Base-by-base conservation (phyloP, 2,888 invertebrate genomes). In the Tachina fera region DNA sequence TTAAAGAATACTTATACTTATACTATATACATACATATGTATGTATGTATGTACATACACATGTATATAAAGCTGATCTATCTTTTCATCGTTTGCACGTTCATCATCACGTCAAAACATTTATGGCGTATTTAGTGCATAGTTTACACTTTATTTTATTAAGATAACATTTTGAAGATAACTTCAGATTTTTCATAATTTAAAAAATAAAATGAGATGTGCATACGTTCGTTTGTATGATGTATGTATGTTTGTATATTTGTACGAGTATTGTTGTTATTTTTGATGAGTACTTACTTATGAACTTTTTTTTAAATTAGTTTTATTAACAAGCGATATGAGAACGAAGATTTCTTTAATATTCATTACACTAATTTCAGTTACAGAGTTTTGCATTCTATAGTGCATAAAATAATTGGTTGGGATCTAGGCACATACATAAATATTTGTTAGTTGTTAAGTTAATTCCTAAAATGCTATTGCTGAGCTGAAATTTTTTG, bases 51-150 rank as follows among this genome's bases (percentile, higher is more conserved):
- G 0, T 31, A 31, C 1, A 6, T 31, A 58, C 10, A 45, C 51
- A 31, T 6, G 1, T 31, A 51, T 45, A 53, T 51, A 5, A 51
- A 61, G 60, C 71, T 76, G 75, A 60, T 81, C 68, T 84, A 70
- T 82, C 77, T 74, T 16, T 11, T 51, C 74, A 82, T 85, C 82
- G 31, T 74, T 58, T 58, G 61, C 63, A 85, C 82, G 82, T 82
- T 78, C 78, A 74, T 81, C 77, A 68, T 67, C 49, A 53, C 53
- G 71, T 67, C 75, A 87, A 74, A 79, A 56, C 79, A 74, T 79
- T 84, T 76, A 70, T 72, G 65, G 63, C 78, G 75, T 80, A 74
- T 84, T 82, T 87, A 83, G 87, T 80, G 87, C 87, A 87, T 80
- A 87, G 87, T 85, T 87, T 83, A 87, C 83, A 84, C 53, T 80